Percentiles rank a stretch among this genome's conserved stretches.
Conservation (phyloP, 1,140 invertebrate species). For the Musca domestica region DNA sequence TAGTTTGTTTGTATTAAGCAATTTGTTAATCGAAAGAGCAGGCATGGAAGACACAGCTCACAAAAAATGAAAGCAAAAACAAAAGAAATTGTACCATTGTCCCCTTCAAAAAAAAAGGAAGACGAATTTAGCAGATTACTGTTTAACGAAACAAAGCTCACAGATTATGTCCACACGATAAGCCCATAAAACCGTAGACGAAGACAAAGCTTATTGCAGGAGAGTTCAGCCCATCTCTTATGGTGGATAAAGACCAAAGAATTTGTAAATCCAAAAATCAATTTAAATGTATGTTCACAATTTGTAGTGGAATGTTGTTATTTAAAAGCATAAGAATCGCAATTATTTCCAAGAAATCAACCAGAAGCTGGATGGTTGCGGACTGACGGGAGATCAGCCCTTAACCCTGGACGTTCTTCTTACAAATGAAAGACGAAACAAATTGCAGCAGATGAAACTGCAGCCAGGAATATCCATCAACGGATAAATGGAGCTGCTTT, state of each 20-base stretch:
- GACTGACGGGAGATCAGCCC: too few relatives aligned
- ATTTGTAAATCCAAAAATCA: constrained; percentile 21
- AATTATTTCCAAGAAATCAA: constrained; percentile 20
- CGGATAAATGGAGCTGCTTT: background rate
- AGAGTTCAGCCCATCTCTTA: too few relatives aligned
- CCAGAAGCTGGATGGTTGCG: too few relatives aligned
- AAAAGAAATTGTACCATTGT: too few relatives aligned
- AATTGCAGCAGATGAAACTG: background rate
- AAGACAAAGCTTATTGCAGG: too few relatives aligned
- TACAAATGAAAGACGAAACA: background rate
- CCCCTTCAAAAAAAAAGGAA: background rate
- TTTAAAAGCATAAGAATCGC: constrained; percentile 17
- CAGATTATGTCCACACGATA: too few relatives aligned
- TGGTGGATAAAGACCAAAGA: background rate
- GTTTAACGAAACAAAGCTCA: too few relatives aligned
- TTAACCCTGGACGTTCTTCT: background rate
- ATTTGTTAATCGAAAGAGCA: constrained; percentile 12
- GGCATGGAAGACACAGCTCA: too few relatives aligned
- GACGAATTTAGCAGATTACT: background rate
- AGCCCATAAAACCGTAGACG: too few relatives aligned
- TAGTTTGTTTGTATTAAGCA: constrained; percentile 12
- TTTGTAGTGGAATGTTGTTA: constrained; percentile 19
- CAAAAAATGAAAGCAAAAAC: background rate
- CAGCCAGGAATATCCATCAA: background rate
- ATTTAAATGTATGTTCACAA: constrained; percentile 22